Conservation (phyloP, 2,797 vertebrate genomes). For the Mus minutoides region DNA sequence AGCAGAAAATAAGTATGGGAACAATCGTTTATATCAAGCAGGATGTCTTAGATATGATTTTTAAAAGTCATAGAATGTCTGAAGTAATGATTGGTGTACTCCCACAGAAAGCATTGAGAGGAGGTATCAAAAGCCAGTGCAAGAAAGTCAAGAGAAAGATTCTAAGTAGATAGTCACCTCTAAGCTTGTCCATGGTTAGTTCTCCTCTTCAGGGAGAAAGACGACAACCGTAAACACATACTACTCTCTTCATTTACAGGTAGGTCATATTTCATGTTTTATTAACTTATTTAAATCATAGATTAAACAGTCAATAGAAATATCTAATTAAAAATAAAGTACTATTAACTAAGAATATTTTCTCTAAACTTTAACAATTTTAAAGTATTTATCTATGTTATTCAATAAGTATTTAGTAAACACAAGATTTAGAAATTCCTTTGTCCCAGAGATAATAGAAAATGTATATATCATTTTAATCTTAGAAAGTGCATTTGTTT, state of each 20-base stretch:
- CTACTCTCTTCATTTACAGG: background rate
- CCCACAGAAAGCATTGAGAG: background rate
- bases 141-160: background rate
- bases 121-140: background rate
- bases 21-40: background rate
- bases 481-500: background rate
- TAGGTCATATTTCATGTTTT: background rate
- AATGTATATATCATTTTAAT: background rate
- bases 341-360: background rate
- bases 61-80: background rate
- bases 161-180: background rate
- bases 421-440: background rate
- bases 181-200: background rate
- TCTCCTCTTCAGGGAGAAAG: background rate
- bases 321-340: background rate
- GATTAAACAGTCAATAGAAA: background rate
- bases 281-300: background rate
- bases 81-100: background rate
- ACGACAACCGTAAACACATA: background rate
- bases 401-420: conserved; percentile 22
- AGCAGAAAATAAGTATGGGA: background rate
- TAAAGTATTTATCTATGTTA: background rate
- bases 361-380: background rate
- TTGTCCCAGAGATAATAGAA: background rate
- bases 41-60: background rate